Conservation (phyloP, 2,113 vertebrate species). For the Syngnathus typhle region DNA sequence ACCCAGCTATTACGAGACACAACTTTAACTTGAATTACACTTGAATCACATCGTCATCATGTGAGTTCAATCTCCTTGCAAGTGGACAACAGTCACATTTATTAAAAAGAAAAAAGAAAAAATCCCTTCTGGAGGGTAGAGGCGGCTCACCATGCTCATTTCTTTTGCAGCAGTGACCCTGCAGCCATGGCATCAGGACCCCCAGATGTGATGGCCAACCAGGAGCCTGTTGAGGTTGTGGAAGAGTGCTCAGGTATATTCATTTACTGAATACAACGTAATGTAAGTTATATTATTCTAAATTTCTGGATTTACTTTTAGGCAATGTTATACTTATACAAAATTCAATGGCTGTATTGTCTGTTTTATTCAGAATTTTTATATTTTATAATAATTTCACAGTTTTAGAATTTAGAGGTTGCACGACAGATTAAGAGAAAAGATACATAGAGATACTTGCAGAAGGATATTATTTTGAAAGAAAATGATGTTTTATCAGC, state of each 20-base stretch:
- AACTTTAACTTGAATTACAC: slow-evolving; percentile 5
- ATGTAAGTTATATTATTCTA: background rate
- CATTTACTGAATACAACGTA: background rate
- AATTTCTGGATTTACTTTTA: background rate
- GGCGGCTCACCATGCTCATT: background rate
- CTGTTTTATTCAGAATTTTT: background rate
- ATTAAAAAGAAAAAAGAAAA: background rate
- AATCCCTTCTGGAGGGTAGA: background rate
- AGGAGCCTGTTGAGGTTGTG: slow-evolving; percentile 63
- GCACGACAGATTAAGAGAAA: background rate
- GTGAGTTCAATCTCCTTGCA: slow-evolving; percentile 8
- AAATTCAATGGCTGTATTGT: background rate
- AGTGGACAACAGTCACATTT: background rate
- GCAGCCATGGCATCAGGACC: slow-evolving; percentile 72
- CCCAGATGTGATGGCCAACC: slow-evolving; percentile 57
- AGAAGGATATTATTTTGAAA: background rate
- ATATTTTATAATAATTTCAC: background rate
- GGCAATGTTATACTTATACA: background rate
- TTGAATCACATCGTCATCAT: slow-evolving; percentile 21
- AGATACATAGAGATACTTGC: background rate
- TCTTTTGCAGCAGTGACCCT: slow-evolving; percentile 70
- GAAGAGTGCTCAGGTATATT: slow-evolving; percentile 76
- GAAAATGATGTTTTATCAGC: background rate
- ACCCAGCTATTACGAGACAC: slow-evolving; percentile 3
- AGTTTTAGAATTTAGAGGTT: background rate